phyloP scores from a whole-genome alignment of 2,113 vertebrate species.

The Hucho hucho region DNA sequence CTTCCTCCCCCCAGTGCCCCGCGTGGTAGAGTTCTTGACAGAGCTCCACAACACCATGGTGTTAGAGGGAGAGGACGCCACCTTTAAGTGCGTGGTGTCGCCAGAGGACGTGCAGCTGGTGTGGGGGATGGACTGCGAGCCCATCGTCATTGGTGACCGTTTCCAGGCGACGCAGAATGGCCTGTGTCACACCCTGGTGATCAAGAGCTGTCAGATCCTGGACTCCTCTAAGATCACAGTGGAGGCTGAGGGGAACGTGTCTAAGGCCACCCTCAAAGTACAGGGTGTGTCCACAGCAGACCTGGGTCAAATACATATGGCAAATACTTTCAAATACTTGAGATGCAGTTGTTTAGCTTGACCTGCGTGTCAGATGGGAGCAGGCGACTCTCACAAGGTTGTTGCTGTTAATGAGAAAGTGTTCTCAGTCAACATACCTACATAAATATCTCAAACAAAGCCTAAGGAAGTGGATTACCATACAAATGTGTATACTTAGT shows the following conservation, averaged over 20 bases:
- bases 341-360: no score
- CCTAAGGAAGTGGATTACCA: not conserved
- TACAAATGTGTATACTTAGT: not conserved
- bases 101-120: conserved; percentile 82
- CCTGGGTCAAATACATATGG: no score
- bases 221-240: conserved; percentile 78
- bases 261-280: conserved; percentile 83
- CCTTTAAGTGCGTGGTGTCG: conserved; percentile 88
- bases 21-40: conserved; percentile 83
- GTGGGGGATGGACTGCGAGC: conserved; percentile 87
- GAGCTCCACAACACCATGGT: conserved; percentile 86
- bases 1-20: conserved; percentile 74
- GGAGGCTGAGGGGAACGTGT: conserved; percentile 77
- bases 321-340: no score
- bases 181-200: conserved; percentile 79
- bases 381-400: not conserved
- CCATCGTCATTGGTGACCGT: conserved; percentile 58
- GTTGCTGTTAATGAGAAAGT: no score
- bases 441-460: no score
- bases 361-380: no score
- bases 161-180: conserved; percentile 74
- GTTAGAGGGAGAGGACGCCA: conserved; percentile 88
- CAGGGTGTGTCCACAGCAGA: conserved; percentile 75
- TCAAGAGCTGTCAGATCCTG: conserved; percentile 75
- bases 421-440: no score